Evolutionary conservation across 1,140 invertebrate species (phyloP).

Genomic region (Drosophila bifasciata): DNA sequence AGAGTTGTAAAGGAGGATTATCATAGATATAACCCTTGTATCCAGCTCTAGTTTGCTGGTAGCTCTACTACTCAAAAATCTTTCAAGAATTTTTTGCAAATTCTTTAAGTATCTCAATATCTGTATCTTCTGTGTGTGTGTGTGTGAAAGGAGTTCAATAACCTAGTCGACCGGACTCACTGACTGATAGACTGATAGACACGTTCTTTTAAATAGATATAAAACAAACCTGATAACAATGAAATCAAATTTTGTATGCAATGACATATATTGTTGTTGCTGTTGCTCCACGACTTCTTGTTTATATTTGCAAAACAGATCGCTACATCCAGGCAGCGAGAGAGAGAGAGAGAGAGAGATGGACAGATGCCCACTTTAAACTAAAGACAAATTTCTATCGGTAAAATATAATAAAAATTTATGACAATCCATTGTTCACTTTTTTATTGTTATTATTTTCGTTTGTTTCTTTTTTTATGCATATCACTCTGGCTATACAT

Average conservation of each 20-base stretch:
- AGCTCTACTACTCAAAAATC: too few relatives aligned
- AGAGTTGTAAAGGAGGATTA: slow-evolving; percentile 1
- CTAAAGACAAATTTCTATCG: slow-evolving; percentile 54
- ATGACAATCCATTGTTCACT: slow-evolving; percentile 65
- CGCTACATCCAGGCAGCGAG: slow-evolving; percentile 21
- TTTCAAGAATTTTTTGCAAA: neutral
- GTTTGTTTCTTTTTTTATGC: slow-evolving; percentile 33
- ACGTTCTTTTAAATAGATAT: slow-evolving; percentile 24
- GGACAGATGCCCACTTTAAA: slow-evolving; percentile 47
- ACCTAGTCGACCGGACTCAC: slow-evolving; percentile 28
- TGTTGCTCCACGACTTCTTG: neutral
- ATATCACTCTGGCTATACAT: neutral
- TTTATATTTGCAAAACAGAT: slow-evolving; percentile 47
- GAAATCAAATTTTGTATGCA: slow-evolving; percentile 58
- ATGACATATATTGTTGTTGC: slow-evolving; percentile 34
- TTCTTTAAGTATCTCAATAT: neutral
- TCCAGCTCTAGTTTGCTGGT: neutral
- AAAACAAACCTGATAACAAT: slow-evolving; percentile 40
- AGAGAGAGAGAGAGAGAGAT: slow-evolving; percentile 49
- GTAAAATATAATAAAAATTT: slow-evolving; percentile 78
- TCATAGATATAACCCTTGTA: too few relatives aligned
- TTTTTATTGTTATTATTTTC: slow-evolving; percentile 77
- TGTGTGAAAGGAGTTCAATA: slow-evolving; percentile 32
- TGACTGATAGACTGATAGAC: slow-evolving; percentile 18
- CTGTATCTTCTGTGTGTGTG: neutral